Conservation (phyloP, 2,113 vertebrate genomes). For the Saccopteryx bilineata region DNA sequence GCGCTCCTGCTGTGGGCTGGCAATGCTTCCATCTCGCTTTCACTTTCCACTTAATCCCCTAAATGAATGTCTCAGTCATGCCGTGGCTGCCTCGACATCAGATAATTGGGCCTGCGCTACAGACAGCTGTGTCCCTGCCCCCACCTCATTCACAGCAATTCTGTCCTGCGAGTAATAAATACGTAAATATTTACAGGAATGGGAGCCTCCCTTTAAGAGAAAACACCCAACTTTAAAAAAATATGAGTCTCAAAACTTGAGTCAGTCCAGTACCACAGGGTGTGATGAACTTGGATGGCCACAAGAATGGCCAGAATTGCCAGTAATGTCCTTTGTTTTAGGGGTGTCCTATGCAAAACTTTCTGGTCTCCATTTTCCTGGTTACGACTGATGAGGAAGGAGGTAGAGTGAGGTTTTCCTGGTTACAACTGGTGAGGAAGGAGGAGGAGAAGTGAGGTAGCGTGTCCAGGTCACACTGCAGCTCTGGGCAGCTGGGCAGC, state of each 20-base stretch:
- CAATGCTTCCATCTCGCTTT: not conserved
- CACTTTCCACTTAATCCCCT: slow-evolving; percentile 66
- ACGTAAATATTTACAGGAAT: slow-evolving; percentile 12
- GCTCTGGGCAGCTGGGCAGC: not conserved
- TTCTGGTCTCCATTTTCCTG: too few species aligned
- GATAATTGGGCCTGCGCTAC: slow-evolving; percentile 45
- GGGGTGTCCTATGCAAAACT: too few species aligned
- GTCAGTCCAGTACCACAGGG: fast-evolving
- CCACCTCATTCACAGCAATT: not conserved
- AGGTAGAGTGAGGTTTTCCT: not conserved
- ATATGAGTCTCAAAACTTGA: not conserved
- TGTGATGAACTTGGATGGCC: not conserved
- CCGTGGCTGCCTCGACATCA: not conserved
- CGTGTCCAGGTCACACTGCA: not conserved
- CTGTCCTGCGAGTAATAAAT: slow-evolving; percentile 28
- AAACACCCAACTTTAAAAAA: not conserved
- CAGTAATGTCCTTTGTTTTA: too few species aligned
- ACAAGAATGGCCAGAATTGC: too few species aligned
- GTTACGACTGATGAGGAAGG: too few species aligned
- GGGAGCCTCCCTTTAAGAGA: not conserved
- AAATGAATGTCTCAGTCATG: slow-evolving; percentile 14
- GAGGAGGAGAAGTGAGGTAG: too few species aligned
- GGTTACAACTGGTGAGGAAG: not conserved
- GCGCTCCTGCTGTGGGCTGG: slow-evolving; percentile 19
- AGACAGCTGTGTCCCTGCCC: slow-evolving; percentile 13